Conservation (phyloP, 1,140 invertebrate genomes). For the Microvelia longipes region DNA sequence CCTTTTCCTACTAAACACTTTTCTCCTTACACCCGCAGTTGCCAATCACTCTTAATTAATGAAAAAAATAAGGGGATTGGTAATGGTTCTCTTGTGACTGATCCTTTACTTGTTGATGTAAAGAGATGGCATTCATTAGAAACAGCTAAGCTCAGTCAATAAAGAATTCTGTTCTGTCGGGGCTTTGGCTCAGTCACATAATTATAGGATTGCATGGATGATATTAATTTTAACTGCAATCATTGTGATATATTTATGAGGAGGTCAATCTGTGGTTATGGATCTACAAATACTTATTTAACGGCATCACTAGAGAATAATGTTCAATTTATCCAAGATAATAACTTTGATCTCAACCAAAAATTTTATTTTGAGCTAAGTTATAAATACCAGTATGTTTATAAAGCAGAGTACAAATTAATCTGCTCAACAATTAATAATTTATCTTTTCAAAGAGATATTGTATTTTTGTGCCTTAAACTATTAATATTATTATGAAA, state of each 20-base stretch:
- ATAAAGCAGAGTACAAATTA: neutral
- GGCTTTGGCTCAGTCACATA: no score
- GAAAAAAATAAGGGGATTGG: slow-evolving; percentile 26
- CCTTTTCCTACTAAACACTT: slow-evolving; percentile 11
- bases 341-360: neutral
- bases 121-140: slow-evolving; percentile 66
- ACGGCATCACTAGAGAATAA: no score
- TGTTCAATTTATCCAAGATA: neutral
- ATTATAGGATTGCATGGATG: no score
- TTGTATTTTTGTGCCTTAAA: no score
- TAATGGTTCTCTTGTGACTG: slow-evolving; percentile 32
- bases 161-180: neutral
- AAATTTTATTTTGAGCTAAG: neutral
- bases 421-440: neutral
- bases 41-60: neutral
- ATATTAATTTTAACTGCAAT: no score
- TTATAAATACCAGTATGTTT: neutral
- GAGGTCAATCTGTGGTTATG: no score
- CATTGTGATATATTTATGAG: no score
- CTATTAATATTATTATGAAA: neutral
- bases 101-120: slow-evolving; percentile 34
- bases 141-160: slow-evolving; percentile 16
- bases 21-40: slow-evolving; percentile 4
- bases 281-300: no score
- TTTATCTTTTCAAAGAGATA: neutral